Evolutionary conservation across 2,888 invertebrate genomes (phyloP), one percentile per base, ranked within the genome.

Genomic region (Netelia melanura): DNA sequence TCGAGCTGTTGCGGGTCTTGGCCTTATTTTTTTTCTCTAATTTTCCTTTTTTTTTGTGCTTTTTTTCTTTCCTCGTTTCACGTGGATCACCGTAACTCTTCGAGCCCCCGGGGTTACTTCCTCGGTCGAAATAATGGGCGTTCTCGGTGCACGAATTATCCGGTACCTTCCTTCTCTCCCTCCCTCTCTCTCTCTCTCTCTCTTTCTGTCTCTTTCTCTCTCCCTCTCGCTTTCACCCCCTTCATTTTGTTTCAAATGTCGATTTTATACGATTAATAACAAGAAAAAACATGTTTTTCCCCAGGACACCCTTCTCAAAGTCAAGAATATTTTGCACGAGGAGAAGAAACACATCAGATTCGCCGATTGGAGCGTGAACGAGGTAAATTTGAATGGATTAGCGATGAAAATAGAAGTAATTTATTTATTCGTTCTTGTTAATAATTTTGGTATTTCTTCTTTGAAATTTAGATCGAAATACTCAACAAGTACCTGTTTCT

Each of bases 401-500:
- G 14, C 23, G 54, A 6, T 10, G 44, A 67, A 67, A 44, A 17
- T 17, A 44, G 25, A 25, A 48, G 25, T 25, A 52, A 68, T 48
- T 17, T 11, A 56, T 23, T 62, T 0, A 61, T n/a, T 64, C 30
- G 56, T 11, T 68, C 43, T 17, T 11, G 14, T 14, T 17, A 38
- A 30, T 30, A 44, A 0, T 30, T 58, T 3, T 1, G 11, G 3
- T 43, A 44, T 65, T 0, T 10, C 38, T 17, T 17, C 30, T 70
- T 62, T 10, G 30, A 44, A 64, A 17, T 56, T 5, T 95, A 99
- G 98, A 98, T 99, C 94, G 99, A 99, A 94, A 95, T 98, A 61
- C 95, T 99, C 78, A 99, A 99, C 94, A 98, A 98, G 94, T 98
- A 99, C 94, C 95, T 99, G 88, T 98, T 99, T 93, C 95, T 99